Evolutionary conservation across 2,797 vertebrate genomes (phyloP).

Genomic region (Synaphobranchus kaupii): DNA sequence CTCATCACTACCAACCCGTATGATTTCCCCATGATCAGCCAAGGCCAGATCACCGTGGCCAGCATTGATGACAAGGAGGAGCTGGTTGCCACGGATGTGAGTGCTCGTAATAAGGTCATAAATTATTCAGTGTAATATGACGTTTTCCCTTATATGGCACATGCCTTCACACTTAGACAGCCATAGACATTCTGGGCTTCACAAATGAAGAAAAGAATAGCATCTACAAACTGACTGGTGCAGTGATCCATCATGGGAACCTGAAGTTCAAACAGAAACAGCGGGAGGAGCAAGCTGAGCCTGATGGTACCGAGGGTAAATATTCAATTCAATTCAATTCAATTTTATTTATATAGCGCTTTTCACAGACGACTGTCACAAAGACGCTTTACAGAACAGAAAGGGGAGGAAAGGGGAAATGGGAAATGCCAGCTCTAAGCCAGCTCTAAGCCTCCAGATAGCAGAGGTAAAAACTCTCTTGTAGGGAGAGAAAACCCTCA

Average conservation of each 20-base stretch:
- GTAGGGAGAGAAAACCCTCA: no score
- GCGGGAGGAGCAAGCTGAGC: slow-evolving; percentile 85
- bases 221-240: slow-evolving; percentile 83
- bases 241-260: slow-evolving; percentile 83
- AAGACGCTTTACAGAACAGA: no score
- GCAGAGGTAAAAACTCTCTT: no score
- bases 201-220: slow-evolving; percentile 72
- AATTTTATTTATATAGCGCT: no score
- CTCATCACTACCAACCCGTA: slow-evolving; percentile 83
- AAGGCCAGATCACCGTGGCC: slow-evolving; percentile 84
- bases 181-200: slow-evolving; percentile 82
- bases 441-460: no score
- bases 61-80: slow-evolving; percentile 86
- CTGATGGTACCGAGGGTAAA: slow-evolving; percentile 85
- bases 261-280: slow-evolving; percentile 90
- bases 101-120: slow-evolving; percentile 47
- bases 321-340: no score
- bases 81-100: slow-evolving; percentile 88
- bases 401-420: no score
- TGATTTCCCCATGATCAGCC: slow-evolving; percentile 81
- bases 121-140: neutral
- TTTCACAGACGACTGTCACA: no score
- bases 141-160: neutral
- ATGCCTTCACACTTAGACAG: slow-evolving; percentile 64
- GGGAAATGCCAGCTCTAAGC: no score